These are phyloP conservation scores for Rana temporaria DNA, from an alignment of 2,113 vertebrate species.

Conservation along the genomic window DNA sequence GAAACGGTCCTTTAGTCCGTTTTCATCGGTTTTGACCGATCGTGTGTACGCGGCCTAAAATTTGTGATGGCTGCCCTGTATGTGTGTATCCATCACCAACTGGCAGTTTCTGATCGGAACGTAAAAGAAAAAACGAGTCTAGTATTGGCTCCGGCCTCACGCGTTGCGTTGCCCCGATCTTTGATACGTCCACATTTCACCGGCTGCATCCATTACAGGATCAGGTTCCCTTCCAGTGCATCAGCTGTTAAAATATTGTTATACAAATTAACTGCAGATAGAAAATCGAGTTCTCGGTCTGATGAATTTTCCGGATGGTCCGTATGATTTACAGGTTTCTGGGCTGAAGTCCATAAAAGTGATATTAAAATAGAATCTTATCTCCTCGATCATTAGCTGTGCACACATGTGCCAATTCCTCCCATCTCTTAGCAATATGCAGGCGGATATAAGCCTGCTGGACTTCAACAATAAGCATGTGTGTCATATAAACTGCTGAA, in stretches of 20 bases:
- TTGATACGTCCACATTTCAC: conserved; percentile 9
- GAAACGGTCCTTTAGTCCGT: no score
- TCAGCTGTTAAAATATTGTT: conserved; percentile 43
- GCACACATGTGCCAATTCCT: neutral
- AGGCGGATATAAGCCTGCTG: neutral
- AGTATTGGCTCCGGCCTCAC: neutral
- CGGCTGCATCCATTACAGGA: neutral
- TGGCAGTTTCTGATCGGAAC: no score
- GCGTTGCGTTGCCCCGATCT: neutral
- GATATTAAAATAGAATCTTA: conserved; percentile 53
- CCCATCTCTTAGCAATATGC: conserved; percentile 9
- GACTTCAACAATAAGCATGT: neutral
- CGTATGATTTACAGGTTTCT: conserved; percentile 38
- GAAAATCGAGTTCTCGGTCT: conserved; percentile 32
- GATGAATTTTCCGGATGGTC: conserved; percentile 28
- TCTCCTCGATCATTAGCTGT: conserved; percentile 12
- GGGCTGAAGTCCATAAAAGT: conserved; percentile 39
- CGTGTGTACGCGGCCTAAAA: no score
- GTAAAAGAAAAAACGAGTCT: no score
- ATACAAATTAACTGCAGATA: conserved; percentile 4
- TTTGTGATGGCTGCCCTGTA: no score
- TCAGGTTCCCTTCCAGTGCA: neutral
- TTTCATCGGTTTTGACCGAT: no score
- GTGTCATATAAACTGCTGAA: neutral
- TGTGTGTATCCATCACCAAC: no score